Evolutionary conservation across 1,140 invertebrate genomes (phyloP).

Genomic region (Drosophila biarmipes): DNA sequence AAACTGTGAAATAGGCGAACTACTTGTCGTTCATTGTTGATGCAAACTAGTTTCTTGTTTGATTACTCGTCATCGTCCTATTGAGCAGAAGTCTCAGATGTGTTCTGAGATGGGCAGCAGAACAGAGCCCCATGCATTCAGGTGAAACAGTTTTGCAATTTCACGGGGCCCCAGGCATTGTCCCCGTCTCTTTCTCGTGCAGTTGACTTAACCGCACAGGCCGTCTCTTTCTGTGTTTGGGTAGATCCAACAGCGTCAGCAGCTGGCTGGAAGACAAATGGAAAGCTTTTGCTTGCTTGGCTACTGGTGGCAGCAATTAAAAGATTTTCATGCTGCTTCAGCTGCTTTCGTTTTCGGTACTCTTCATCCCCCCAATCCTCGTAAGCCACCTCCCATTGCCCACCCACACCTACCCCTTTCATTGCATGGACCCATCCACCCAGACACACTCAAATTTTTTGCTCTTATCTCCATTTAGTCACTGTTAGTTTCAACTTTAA

Average conservation of each 20-base stretch:
- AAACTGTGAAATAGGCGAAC: background rate
- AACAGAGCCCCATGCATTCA: constrained; percentile 57
- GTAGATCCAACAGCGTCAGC: constrained; percentile 43
- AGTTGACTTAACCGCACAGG: constrained; percentile 25
- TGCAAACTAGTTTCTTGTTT: background rate
- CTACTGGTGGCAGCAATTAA: constrained; percentile 73
- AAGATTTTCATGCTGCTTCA: constrained; percentile 69
- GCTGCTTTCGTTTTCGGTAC: constrained; percentile 38
- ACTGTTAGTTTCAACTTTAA: constrained; percentile 79
- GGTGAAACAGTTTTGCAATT: constrained; percentile 80
- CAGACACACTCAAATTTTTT: constrained; percentile 47
- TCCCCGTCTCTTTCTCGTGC: constrained; percentile 1
- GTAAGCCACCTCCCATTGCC: background rate
- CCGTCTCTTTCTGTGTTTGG: constrained; percentile 10
- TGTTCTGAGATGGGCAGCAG: constrained; percentile 32
- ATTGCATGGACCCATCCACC: too few relatives aligned
- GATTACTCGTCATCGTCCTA: constrained; percentile 13
- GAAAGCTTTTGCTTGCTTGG: constrained; percentile 57
- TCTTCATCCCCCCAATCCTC: constrained; percentile 30
- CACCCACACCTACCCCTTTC: background rate
- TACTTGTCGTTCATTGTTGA: background rate
- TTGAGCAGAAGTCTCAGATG: constrained; percentile 11
- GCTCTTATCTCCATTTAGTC: constrained; percentile 76
- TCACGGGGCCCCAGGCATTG: constrained; percentile 62
- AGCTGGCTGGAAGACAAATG: constrained; percentile 69